Evolutionary conservation across 2,888 invertebrate genomes (phyloP), one percentile per base, ranked within the genome.

Genomic region (Drosophila percnosoma): DNA sequence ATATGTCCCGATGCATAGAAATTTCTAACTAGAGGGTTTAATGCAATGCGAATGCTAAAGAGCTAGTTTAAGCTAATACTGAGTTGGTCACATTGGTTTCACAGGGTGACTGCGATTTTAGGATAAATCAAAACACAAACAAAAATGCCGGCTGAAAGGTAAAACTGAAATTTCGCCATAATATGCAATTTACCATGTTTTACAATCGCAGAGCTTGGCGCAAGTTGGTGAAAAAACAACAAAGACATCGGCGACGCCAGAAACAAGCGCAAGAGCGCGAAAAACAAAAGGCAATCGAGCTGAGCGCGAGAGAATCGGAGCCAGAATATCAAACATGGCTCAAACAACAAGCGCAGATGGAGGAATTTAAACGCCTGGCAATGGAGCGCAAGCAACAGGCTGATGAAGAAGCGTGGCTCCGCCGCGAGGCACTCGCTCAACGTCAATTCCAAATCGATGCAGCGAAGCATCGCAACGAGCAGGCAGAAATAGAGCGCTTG

Each of bases 191-290:
- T 11, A 3, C 24, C 18, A 63, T 53, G 7, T 36, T 18, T 45
- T 13, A 3, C 5, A 49, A 55, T n/a, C 5, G 6, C 42, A 94
- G 94, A 87, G 94, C 95, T 90, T 97, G 97, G 96, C 95, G 97
- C 82, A 95, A 95, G 93, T 86, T 94, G 73, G 96, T 95, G 0
- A 97, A 97, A 93, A 96, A 95, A 87, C 93, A 95, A 84, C 94
- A 97, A 92, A 94, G 97, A 70, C 95, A 95, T 92, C 94, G 94
- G 66, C 93, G 95, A 70, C 94, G 97, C 57, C 95, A 94, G 75
- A 89, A 92, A 80, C 85, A 92, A 62, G 97, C 97, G 2, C 93
- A 93, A 78, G 91, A 94, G 84, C 94, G 95, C 77, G 95, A 96
- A 90, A 92, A 92, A 73, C 62, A 85, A 61, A 83, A 75, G 84